Conservation (phyloP, 2,797 vertebrate genomes). For the Pipistrellus pygmaeus region DNA sequence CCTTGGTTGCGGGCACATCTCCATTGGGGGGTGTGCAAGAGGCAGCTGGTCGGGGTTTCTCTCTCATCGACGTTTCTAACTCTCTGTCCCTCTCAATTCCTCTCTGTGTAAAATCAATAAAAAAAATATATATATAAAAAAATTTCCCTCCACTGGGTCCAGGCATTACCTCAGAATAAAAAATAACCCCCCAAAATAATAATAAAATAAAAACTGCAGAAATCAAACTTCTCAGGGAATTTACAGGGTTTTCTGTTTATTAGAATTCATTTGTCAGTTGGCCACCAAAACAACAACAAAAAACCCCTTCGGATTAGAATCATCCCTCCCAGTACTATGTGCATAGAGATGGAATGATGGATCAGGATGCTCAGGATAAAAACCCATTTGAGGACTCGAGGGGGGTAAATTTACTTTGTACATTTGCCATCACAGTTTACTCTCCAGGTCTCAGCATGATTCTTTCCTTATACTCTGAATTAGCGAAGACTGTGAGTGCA, state of each 20-base stretch:
- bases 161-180: constrained; percentile 63
- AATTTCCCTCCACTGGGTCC: constrained; percentile 23
- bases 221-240: constrained; percentile 49
- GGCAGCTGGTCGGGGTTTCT: no score
- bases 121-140: no score
- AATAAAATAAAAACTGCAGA: neutral
- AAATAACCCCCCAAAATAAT: no score
- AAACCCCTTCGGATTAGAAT: neutral
- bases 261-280: constrained; percentile 45
- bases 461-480: neutral
- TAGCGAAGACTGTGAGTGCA: neutral
- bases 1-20: no score
- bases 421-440: neutral
- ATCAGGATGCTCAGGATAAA: neutral
- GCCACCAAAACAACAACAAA: neutral
- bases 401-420: neutral
- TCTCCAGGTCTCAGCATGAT: neutral
- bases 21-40: no score
- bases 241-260: neutral
- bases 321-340: neutral
- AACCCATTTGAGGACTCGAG: neutral
- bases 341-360: neutral
- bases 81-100: no score
- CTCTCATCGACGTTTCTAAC: no score
- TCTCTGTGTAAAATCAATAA: no score